A percentile compares a stretch with the other conserved stretches of the same genome.
Conservation (phyloP, 2,113 vertebrate genomes). For the Hemichromis elongatus region DNA sequence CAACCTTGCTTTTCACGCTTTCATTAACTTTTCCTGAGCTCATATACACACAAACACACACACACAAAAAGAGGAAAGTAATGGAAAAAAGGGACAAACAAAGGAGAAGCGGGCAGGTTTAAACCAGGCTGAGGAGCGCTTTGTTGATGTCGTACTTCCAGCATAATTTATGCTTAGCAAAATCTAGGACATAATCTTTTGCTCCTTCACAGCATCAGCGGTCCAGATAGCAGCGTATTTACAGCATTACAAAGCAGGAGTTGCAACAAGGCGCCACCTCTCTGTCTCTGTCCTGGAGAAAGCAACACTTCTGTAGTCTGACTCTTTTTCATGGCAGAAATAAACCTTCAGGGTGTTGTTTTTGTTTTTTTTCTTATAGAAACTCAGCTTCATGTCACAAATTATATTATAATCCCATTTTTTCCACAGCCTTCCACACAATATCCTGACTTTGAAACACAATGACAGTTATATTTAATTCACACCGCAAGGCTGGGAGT, state of each 20-base stretch:
- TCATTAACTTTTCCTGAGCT: conserved; percentile 9
- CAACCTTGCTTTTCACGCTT: conserved; percentile 5
- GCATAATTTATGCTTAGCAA: conserved; percentile 37
- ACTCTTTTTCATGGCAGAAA: background rate
- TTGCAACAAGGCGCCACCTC: background rate
- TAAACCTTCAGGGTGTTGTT: background rate
- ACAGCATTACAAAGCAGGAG: background rate
- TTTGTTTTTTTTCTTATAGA: background rate
- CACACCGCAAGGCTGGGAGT: background rate
- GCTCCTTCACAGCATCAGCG: conserved; percentile 7
- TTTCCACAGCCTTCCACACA: background rate
- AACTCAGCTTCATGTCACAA: background rate
- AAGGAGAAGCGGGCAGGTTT: background rate
- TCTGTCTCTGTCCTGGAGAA: background rate
- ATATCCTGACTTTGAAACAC: background rate
- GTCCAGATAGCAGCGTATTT: conserved; percentile 15
- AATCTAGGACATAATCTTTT: conserved; percentile 54
- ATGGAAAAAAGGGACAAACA: background rate
- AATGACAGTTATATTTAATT: background rate
- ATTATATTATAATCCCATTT: background rate
- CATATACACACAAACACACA: background rate
- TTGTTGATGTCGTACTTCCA: conserved; percentile 12
- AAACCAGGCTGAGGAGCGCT: background rate
- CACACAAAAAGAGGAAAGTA: background rate
- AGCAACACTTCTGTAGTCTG: background rate